A percentile compares a stretch with the other conserved stretches of the same genome.
phyloP scores from a whole-genome alignment of 2,888 invertebrate species.

The Automeris io region DNA sequence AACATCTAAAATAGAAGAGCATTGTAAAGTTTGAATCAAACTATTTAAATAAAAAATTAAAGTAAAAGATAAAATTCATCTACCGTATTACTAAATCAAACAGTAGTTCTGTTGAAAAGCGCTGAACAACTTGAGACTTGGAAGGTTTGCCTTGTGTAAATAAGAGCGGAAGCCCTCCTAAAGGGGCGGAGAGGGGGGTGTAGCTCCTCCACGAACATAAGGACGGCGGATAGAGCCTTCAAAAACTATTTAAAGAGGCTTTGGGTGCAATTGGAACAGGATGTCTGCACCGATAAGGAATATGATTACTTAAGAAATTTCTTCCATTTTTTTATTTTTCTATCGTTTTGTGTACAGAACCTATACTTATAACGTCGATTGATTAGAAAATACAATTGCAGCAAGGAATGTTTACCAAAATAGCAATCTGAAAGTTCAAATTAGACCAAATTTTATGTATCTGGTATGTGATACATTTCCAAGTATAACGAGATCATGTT shows the following conservation, averaged over 20 bases:
- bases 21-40: no score
- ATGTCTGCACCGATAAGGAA: constrained; percentile 24
- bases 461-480: no score
- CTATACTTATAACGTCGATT: no score
- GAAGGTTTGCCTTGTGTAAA: constrained; percentile 58
- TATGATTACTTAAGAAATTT: constrained; percentile 13
- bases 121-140: constrained; percentile 48
- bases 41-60: constrained; percentile 23
- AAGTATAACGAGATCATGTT: no score
- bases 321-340: not conserved
- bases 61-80: not conserved
- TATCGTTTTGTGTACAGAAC: not conserved
- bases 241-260: constrained; percentile 68
- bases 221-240: constrained; percentile 40
- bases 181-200: constrained; percentile 21
- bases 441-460: no score
- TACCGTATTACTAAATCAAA: constrained; percentile 12
- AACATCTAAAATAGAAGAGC: no score
- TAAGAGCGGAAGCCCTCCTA: constrained; percentile 43
- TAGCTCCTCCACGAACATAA: constrained; percentile 35
- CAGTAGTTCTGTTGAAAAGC: constrained; percentile 29
- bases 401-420: no score
- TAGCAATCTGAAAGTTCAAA: no score
- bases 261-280: constrained; percentile 47
- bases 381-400: no score